Evolutionary conservation across 1,140 invertebrate species (phyloP).

Genomic region (Atta texana): DNA sequence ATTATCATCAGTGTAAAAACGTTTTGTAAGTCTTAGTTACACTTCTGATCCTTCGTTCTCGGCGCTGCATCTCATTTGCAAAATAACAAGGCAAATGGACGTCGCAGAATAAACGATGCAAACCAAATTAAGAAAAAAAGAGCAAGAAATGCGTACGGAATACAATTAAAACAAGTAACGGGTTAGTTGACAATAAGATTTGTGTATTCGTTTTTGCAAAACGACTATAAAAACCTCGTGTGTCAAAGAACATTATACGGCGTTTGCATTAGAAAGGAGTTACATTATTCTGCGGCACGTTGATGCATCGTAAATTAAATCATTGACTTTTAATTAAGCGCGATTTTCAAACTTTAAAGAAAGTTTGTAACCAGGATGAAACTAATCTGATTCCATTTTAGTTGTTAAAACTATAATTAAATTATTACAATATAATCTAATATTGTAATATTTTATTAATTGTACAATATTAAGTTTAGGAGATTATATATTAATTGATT

Average conservation of each 20-base stretch:
- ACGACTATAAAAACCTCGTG: not conserved
- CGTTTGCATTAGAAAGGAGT: constrained; percentile 59
- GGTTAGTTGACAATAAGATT: constrained; percentile 47
- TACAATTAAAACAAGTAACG: constrained; percentile 25
- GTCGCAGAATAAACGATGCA: constrained; percentile 43
- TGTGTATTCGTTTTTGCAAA: constrained; percentile 23
- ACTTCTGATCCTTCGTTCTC: constrained; percentile 20
- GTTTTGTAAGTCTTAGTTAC: constrained; percentile 34
- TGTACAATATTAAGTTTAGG: not conserved
- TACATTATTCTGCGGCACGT: constrained; percentile 10
- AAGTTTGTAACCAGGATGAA: not conserved
- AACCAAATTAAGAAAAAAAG: constrained; percentile 53
- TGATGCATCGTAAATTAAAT: constrained; percentile 47
- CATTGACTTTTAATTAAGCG: constrained; percentile 39
- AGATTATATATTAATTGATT: constrained; percentile 23
- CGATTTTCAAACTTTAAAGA: constrained; percentile 25
- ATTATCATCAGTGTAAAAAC: constrained; percentile 40
- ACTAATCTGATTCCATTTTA: not conserved
- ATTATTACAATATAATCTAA: not conserved
- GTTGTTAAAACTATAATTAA: constrained; percentile 4
- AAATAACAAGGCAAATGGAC: constrained; percentile 43
- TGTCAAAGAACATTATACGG: constrained; percentile 56
- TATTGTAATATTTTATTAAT: not conserved
- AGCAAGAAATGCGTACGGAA: not conserved
- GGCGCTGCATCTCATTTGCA: constrained; percentile 57